phyloP scores from a whole-genome alignment of 2,888 invertebrate genomes.

The Ochropleura plecta region DNA sequence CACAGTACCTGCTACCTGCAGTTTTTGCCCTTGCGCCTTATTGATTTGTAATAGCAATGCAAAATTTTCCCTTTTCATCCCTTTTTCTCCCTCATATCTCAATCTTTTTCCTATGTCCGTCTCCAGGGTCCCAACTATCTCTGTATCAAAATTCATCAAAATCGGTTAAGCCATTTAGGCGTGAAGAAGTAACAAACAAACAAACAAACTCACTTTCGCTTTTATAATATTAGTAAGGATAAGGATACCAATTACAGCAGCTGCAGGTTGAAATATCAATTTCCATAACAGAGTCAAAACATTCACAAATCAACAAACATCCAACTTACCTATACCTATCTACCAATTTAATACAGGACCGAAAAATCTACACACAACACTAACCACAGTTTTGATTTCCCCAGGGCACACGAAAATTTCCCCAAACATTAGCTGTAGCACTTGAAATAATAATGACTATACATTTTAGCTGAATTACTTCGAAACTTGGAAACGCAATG shows the following conservation, averaged over 20 bases:
- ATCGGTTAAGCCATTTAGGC: too few relatives aligned
- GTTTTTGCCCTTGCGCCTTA: too few relatives aligned
- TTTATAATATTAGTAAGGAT: not conserved
- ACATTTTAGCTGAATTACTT: constrained; percentile 58
- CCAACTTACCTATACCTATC: constrained; percentile 3
- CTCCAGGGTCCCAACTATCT: too few relatives aligned
- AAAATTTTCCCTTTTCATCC: too few relatives aligned
- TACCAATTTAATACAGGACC: constrained; percentile 23
- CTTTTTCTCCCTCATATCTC: too few relatives aligned
- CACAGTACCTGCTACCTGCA: too few relatives aligned
- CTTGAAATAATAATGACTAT: constrained; percentile 60
- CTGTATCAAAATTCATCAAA: too few relatives aligned
- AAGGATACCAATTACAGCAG: not conserved
- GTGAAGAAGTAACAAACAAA: too few relatives aligned
- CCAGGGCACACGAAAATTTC: constrained; percentile 47
- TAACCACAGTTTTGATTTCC: constrained; percentile 57
- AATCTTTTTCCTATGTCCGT: too few relatives aligned
- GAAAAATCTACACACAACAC: constrained; percentile 48
- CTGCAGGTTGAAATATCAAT: not conserved
- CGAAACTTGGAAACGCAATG: constrained; percentile 41
- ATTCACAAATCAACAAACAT: constrained; percentile 12
- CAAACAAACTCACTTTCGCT: too few relatives aligned
- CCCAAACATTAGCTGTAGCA: constrained; percentile 49
- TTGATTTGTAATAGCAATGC: too few relatives aligned
- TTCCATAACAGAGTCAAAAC: not conserved